Evolutionary conservation across 2,888 invertebrate genomes (phyloP).

Genomic region (Clusia tigrina): DNA sequence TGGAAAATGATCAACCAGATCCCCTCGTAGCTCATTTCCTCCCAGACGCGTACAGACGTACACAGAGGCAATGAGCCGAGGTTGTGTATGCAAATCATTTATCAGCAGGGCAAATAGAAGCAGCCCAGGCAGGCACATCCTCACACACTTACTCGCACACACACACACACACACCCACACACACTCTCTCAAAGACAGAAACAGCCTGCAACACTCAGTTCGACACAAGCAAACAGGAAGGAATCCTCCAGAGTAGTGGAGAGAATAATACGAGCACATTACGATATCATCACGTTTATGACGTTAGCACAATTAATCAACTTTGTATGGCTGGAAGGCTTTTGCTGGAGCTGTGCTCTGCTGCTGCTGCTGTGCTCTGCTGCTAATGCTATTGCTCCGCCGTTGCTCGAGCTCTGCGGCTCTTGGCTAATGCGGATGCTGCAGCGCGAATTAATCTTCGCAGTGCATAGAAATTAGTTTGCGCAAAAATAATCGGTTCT

Average conservation of each 20-base stretch:
- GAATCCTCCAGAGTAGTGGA: constrained; percentile 49
- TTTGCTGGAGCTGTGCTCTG: constrained; percentile 25
- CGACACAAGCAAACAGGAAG: not conserved
- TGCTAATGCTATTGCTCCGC: too few relatives aligned
- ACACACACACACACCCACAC: constrained; percentile 11
- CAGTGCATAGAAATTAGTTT: constrained; percentile 2
- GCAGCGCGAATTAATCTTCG: not conserved
- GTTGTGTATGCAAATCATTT: too few relatives aligned
- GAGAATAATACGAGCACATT: constrained; percentile 59
- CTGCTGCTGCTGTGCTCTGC: too few relatives aligned
- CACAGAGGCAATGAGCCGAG: too few relatives aligned
- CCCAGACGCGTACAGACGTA: too few relatives aligned
- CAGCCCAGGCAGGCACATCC: too few relatives aligned
- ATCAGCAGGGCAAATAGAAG: too few relatives aligned
- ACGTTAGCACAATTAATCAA: constrained; percentile 63
- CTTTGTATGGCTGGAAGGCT: constrained; percentile 57
- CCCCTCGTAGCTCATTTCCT: too few relatives aligned
- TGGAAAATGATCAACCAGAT: too few relatives aligned
- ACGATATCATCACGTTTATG: constrained; percentile 64
- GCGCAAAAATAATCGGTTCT: constrained; percentile 50
- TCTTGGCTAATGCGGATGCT: not conserved
- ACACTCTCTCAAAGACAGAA: constrained; percentile 7
- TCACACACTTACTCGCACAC: too few relatives aligned
- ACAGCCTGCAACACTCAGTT: too few relatives aligned
- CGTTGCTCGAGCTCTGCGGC: constrained; percentile 21